Conservation (phyloP, 2,113 vertebrate species). For the Eonycteris spelaea region DNA sequence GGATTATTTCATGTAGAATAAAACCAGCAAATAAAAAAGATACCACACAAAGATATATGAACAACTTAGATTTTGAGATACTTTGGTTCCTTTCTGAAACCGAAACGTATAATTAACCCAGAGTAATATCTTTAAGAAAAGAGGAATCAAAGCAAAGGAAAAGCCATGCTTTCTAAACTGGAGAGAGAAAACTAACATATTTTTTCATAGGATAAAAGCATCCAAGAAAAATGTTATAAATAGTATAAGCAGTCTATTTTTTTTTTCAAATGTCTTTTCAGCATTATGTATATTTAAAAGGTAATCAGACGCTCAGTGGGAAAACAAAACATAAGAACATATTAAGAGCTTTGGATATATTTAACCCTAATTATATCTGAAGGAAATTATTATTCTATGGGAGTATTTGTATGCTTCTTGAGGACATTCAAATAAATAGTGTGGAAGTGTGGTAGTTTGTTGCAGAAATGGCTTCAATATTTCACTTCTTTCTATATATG, state of each 20-base stretch:
- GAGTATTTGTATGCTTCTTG: background rate
- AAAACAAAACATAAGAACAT: background rate
- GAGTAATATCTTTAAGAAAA: background rate
- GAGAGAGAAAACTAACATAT: background rate
- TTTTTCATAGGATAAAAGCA: background rate
- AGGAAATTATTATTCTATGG: background rate
- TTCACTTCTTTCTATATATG: background rate
- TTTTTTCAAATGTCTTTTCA: slow-evolving; percentile 24
- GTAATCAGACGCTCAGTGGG: slow-evolving; percentile 12
- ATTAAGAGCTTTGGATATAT: slow-evolving; percentile 17
- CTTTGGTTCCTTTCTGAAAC: background rate
- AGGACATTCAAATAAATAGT: background rate
- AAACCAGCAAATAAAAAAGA: slow-evolving; percentile 10
- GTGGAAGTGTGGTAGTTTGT: background rate
- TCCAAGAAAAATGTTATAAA: background rate
- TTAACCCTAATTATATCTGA: slow-evolving; percentile 5
- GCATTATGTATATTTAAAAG: slow-evolving; percentile 13
- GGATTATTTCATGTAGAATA: background rate
- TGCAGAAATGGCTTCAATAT: background rate
- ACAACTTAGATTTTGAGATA: background rate
- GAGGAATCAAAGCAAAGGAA: background rate
- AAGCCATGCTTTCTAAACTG: background rate
- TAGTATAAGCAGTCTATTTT: background rate
- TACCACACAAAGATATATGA: background rate
- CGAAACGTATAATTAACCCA: slow-evolving; percentile 11